Evolutionary conservation across 2,888 invertebrate genomes (phyloP).

Genomic region (Hyposoter didymator): DNA sequence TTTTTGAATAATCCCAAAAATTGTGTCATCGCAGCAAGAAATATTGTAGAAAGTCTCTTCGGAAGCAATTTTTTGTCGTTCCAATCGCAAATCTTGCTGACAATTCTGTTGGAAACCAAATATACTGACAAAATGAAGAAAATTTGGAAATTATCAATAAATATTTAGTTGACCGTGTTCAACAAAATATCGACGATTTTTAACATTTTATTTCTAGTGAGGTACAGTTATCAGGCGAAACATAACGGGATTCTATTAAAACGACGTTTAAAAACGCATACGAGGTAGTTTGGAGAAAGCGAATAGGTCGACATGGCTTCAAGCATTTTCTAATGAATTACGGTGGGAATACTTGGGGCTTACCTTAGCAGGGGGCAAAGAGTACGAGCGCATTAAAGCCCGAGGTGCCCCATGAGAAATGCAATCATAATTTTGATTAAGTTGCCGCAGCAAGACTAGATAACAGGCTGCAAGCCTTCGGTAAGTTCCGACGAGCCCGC

Average conservation of each 20-base stretch:
- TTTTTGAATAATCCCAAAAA: too few relatives aligned
- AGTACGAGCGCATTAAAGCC: conserved; percentile 63
- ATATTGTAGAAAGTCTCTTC: too few relatives aligned
- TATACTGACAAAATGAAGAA: too few relatives aligned
- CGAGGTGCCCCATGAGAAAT: conserved; percentile 66
- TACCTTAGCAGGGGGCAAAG: conserved; percentile 21
- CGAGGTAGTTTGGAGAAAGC: conserved; percentile 6
- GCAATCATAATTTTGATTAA: conserved; percentile 69
- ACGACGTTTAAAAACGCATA: not conserved
- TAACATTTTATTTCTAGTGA: too few relatives aligned
- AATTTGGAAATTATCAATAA: too few relatives aligned
- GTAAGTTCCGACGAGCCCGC: conserved; percentile 1
- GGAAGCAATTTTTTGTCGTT: too few relatives aligned
- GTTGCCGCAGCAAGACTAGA: conserved; percentile 61
- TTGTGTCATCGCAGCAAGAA: too few relatives aligned
- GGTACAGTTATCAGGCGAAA: not conserved
- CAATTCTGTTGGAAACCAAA: too few relatives aligned
- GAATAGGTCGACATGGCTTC: conserved; percentile 12
- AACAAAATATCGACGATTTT: too few relatives aligned
- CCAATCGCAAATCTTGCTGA: too few relatives aligned
- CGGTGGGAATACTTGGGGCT: conserved; percentile 12
- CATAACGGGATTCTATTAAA: not conserved
- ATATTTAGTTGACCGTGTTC: too few relatives aligned
- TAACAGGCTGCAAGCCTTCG: conserved; percentile 55
- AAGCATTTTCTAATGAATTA: conserved; percentile 25